A percentile compares a stretch with the other conserved stretches of the same genome.
Evolutionary conservation across 2,888 invertebrate genomes (phyloP).

Genomic region (Petrolisthes cinctipes): DNA sequence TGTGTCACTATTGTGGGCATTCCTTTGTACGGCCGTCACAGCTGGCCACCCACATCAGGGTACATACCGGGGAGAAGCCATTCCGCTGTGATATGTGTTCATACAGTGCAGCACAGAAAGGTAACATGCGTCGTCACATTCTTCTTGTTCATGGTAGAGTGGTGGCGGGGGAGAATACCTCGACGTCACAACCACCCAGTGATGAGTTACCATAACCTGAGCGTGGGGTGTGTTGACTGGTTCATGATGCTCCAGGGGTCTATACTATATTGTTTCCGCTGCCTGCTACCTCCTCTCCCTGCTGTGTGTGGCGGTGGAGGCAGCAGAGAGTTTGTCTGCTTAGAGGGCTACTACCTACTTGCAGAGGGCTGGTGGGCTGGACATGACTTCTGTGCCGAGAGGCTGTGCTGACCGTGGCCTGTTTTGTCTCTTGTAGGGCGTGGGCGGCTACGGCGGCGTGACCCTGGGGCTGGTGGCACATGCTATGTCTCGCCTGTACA

Average conservation of each 20-base stretch:
- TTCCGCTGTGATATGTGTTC: conserved; percentile 45
- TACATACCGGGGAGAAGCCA: conserved; percentile 58
- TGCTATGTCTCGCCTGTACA: conserved; percentile 58
- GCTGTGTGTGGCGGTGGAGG: conserved; percentile 28
- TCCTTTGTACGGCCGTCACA: conserved; percentile 51
- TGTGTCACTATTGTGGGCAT: conserved; percentile 50
- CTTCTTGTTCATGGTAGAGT: conserved; percentile 48
- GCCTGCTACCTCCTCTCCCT: conserved; percentile 25
- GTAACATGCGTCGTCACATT: conserved; percentile 57
- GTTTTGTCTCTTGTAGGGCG: conserved; percentile 63
- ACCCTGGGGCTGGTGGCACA: conserved; percentile 57
- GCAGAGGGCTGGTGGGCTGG: conserved; percentile 24
- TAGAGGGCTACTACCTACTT: conserved; percentile 24
- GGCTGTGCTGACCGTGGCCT: conserved; percentile 59
- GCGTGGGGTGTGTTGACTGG: conserved; percentile 24
- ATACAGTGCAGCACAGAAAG: conserved; percentile 54
- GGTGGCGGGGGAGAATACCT: neutral
- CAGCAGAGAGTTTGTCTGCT: conserved; percentile 35
- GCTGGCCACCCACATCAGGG: conserved; percentile 52
- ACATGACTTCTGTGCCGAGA: conserved; percentile 40
- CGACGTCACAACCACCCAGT: neutral
- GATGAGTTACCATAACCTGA: conserved; percentile 29
- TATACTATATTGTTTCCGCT: conserved; percentile 26
- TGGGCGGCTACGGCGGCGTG: conserved; percentile 57
- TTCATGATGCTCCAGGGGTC: neutral